Base-by-base conservation (phyloP, 1,140 invertebrate species). In the Drosophila dunni region DNA sequence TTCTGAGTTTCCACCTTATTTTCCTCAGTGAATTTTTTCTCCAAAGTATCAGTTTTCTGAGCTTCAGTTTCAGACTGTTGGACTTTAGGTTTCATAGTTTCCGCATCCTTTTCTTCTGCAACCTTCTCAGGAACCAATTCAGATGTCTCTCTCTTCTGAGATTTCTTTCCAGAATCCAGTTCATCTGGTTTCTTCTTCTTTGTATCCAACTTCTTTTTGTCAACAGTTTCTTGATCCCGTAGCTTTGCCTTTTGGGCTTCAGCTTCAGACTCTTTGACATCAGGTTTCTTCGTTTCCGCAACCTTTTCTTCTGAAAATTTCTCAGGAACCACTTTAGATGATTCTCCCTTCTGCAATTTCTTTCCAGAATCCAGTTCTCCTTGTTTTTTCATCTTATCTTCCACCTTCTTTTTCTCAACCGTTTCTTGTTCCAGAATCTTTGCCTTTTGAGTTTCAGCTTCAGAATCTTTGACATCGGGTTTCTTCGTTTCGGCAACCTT, bases 131-230 rank as follows among this genome's bases (percentile, higher is more conserved):
- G 33, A 45, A 42, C 20, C 2, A 73, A 56, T 10, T 73, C 62
- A 38, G 62, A 67, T 20, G 64, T 64, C 68, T 91, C 77, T 36
- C 44, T 38, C 29, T n/a, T n/a, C n/a, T n/a, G n/a, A n/a, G n/a
- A n/a, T n/a, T n/a, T n/a, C n/a, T 57, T n/a, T 9, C 48, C 20
- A 11, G 51, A 45, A 36, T 62, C 61, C 3, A 51, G 61, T 33
- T 75, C 51, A n/a, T n/a, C 2, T 9, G 60, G 44, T 44, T 78
- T 64, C 38, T 17, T 51, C 7, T 48, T 8, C 10, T 64, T 40
- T 0, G 8, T 44, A 44, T 66, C 67, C 0, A 68, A 10, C 29
- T 79, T 61, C 11, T 70, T 17, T 8, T 63, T 36, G 9, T 58
- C 71, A 7, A 44, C 10, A 0, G 24, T 17, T 57, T 68, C 2